Base-by-base conservation (phyloP, 2,888 invertebrate species). In the Oligia fasciuncula region DNA sequence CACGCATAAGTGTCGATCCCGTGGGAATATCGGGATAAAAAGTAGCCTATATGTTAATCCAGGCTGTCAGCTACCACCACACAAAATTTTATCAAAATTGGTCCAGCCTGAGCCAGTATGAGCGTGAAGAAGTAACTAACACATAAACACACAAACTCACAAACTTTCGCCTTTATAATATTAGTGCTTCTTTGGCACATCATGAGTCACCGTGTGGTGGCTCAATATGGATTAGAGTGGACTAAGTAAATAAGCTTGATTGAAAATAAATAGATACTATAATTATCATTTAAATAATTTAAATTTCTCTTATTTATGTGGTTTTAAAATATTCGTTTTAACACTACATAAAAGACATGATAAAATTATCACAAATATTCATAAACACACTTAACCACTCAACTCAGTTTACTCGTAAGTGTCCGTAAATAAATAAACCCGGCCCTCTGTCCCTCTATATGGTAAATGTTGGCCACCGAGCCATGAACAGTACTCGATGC, bases 401-500 rank as follows among this genome's bases (percentile, higher is more conserved):
- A 57, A 57, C 23, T 57, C 23, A 8, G 54, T 19, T 11, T 60
- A n/a, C 57, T 60, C 62, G 54, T 14, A 51, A 19, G 8, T 19
- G 54, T 54, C n/a, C 14, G 13, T n/a, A 14, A 2, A 72, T 78
- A 78, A 73, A 81, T 73, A 81, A 71, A 60, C 5, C 17, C 35
- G n/a, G 49, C 57, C 67, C 17, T 40, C 62, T 82, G 75, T 87
- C 85, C 79, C n/a, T 72, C 69, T 78, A 79, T 19, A 73, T 60
- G 13, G 49, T 74, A 66, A 81, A 73, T 73, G 65, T 76, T 88
- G 88, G 89, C 79, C 86, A 84, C 85, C 75, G 65, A 46, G 49
- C 68, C 66, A 74, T 74, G 77, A 40, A 65, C 23, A 65, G 23
- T 77, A 73, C 81, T 81, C 69, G 79, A 83, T 67, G 65, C 84